Evolutionary conservation across 2,113 vertebrate species (phyloP), one percentile per base, ranked within the genome.

Genomic region (Hypocryptadius cinnamomeus): DNA sequence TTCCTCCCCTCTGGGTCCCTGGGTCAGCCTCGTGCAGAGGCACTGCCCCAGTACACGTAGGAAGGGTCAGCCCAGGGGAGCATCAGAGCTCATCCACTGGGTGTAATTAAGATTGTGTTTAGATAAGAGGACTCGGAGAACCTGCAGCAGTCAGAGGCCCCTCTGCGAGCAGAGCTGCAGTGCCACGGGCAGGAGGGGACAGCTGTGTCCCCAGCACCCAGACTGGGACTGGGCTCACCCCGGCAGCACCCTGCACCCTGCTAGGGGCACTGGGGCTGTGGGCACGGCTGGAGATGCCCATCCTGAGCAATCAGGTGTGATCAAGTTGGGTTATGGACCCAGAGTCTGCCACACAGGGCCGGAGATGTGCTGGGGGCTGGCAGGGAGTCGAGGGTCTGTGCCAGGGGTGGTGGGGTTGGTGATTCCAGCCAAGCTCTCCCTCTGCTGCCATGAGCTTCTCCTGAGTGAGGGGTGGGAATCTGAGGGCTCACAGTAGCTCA

Each of bases 371-470:
- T 1, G 5, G 37, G 25, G 20, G 5, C 0, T 42, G 25, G 15
- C 45, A 57, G 31, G 28, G 74, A 59, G 42, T 2, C 0, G 2
- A 25, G 48, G 79, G 31, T 28, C 64, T 30, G 63, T 22, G 61
- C 28, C 0, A 1, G 25, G 31, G 1, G 1, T 0, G 1, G 1
- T 0, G 21, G 1, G 0, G 6, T 42, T 2, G 6, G 4, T 8
- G 35, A 10, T 37, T 65, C 17, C 13, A 63, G 50, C 11, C 82
- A 53, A 72, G 33, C 4, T 56, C 37, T 33, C 4, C 27, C 37
- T 51, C 44, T 60, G 56, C 42, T 66, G 40, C 69, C 1, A 1
- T 12, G 68, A 90, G 76, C 10, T 90, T 88, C 39, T 73, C 53
- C 72, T 31, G 61, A 15, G 8, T 0, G 2, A 44, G 19, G 8